A percentile compares a stretch with the other conserved stretches of the same genome.
Evolutionary conservation across 2,888 invertebrate genomes (phyloP).

Genomic region (Aethes cnicana): DNA sequence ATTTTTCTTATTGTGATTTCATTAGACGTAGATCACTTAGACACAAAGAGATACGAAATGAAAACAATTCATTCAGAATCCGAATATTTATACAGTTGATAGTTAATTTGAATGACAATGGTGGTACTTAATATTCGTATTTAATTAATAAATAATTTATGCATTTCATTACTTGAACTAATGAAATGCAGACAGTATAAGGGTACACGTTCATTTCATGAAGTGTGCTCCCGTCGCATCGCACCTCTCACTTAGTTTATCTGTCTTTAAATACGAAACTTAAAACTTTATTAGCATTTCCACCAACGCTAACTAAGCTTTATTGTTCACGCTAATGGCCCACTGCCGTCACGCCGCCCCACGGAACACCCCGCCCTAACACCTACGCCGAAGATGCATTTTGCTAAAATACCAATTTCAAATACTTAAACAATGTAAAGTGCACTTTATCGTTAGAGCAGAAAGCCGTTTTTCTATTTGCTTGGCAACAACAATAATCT

Average conservation of each 20-base stretch:
- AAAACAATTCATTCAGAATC: too few relatives aligned
- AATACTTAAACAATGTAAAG: constrained; percentile 8
- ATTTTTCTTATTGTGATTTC: too few relatives aligned
- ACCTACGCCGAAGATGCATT: not conserved
- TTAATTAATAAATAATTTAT: too few relatives aligned
- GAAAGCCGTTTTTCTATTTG: constrained; percentile 2
- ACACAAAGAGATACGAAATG: too few relatives aligned
- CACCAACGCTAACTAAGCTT: constrained; percentile 25
- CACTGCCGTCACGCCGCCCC: constrained; percentile 10
- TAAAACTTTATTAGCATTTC: constrained; percentile 29
- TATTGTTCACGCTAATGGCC: constrained; percentile 30
- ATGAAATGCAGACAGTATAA: too few relatives aligned
- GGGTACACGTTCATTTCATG: not conserved
- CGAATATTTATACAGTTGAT: too few relatives aligned
- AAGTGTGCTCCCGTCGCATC: not conserved
- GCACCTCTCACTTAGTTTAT: constrained; percentile 5
- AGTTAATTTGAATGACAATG: too few relatives aligned
- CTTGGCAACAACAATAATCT: constrained; percentile 17
- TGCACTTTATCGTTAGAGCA: constrained; percentile 1
- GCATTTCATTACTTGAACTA: too few relatives aligned
- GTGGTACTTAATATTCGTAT: too few relatives aligned
- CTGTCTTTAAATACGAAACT: constrained; percentile 11
- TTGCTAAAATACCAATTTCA: constrained; percentile 1
- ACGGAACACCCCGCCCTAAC: constrained; percentile 3
- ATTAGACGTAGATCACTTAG: too few relatives aligned